A percentile compares a stretch with the other conserved stretches of the same genome.
phyloP scores from a whole-genome alignment of 2,888 invertebrate species.

The Leptopilina myrica region DNA sequence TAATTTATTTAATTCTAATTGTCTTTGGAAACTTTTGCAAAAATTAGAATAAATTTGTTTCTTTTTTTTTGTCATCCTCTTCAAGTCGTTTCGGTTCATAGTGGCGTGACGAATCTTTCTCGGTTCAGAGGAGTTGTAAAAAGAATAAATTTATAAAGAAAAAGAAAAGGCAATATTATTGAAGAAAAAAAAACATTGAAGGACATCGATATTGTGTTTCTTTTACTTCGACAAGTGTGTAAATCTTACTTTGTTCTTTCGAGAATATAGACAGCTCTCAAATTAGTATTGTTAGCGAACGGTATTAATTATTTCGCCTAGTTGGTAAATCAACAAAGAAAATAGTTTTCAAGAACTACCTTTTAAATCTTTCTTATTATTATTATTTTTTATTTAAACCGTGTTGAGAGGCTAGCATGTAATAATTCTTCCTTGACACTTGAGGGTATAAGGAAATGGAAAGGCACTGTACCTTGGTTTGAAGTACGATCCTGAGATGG shows the following conservation, averaged over 20 bases:
- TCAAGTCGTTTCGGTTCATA: constrained; percentile 26
- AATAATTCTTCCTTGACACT: constrained; percentile 23
- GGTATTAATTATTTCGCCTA: background rate
- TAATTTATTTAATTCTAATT: background rate
- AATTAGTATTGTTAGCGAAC: background rate
- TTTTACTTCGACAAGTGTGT: background rate
- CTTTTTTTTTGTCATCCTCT: background rate
- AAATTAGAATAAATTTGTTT: background rate
- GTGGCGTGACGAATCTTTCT: constrained; percentile 40
- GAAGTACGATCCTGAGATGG: constrained; percentile 18
- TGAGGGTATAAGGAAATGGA: constrained; percentile 28
- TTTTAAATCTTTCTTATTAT: constrained; percentile 1
- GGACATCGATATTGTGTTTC: constrained; percentile 14
- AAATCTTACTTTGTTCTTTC: constrained; percentile 27
- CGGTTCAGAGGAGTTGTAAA: constrained; percentile 33
- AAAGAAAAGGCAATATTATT: constrained; percentile 16
- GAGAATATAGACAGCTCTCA: background rate
- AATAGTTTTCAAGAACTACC: background rate
- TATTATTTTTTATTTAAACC: background rate
- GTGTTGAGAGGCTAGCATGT: background rate
- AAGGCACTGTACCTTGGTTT: constrained; percentile 23
- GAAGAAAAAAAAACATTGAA: constrained; percentile 25
- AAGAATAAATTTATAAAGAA: constrained; percentile 25
- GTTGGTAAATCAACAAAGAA: background rate
- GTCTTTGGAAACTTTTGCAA: background rate